phyloP scores from a whole-genome alignment of 2,113 vertebrate genomes.

The Mormyrus lacerda region DNA sequence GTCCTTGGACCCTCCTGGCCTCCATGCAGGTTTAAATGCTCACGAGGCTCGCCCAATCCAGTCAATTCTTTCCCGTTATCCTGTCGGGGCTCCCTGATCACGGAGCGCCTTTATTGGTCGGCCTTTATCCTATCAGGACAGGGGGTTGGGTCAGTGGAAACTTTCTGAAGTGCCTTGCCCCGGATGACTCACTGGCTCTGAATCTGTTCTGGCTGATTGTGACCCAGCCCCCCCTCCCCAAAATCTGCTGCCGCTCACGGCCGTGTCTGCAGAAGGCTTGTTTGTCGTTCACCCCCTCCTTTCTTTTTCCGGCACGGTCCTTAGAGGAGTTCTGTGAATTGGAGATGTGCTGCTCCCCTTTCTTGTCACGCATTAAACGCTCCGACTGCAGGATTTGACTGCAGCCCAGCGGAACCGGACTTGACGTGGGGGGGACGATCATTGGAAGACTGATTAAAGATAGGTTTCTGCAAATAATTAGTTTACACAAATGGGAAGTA shows the following conservation, averaged over 20 bases:
- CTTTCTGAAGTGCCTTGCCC: neutral
- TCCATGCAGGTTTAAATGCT: neutral
- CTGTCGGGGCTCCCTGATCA: neutral
- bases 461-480: neutral
- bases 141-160: neutral
- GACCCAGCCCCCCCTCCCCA: neutral
- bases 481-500: neutral
- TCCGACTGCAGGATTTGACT: neutral
- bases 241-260: neutral
- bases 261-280: neutral
- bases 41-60: neutral
- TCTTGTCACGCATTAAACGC: neutral
- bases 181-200: neutral
- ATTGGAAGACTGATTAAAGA: neutral
- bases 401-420: neutral
- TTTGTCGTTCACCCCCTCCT: neutral
- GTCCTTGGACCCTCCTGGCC: neutral
- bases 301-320: neutral
- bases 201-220: neutral
- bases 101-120: neutral
- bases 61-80: neutral
- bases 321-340: neutral
- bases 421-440: neutral
- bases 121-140: neutral
- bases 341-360: neutral